Evolutionary conservation across 1,140 invertebrate genomes (phyloP).

Genomic region (Drosophila ohnishii): DNA sequence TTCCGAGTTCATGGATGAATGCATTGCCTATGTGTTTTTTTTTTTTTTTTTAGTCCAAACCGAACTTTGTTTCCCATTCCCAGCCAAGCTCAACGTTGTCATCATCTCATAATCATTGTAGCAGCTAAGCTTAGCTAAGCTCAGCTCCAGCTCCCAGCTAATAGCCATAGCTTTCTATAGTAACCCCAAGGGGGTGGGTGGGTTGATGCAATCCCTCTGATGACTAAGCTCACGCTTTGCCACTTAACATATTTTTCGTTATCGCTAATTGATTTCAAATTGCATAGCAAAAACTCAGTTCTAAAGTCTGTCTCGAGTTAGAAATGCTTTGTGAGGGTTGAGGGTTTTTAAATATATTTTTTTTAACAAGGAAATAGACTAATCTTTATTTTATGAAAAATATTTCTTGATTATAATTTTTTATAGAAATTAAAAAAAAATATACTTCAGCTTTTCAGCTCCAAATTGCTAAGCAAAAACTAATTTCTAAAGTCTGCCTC

Average conservation of each 20-base stretch:
- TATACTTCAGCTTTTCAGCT: not conserved
- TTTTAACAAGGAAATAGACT: no score
- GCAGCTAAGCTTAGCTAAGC: not conserved
- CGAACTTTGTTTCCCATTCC: not conserved
- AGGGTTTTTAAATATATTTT: no score
- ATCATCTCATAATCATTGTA: not conserved
- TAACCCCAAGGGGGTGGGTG: not conserved
- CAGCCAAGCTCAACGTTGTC: slow-evolving; percentile 8
- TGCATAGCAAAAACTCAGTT: slow-evolving; percentile 9
- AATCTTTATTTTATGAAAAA: no score
- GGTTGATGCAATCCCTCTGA: slow-evolving; percentile 28
- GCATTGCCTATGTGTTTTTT: not conserved
- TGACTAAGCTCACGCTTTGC: slow-evolving; percentile 41
- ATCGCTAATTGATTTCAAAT: slow-evolving; percentile 44
- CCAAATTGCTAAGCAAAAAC: slow-evolving; percentile 20
- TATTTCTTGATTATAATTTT: no score
- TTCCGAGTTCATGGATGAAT: slow-evolving; percentile 14
- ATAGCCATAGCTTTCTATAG: not conserved
- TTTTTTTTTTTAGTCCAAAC: not conserved
- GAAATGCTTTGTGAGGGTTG: no score
- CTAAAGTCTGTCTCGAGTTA: not conserved
- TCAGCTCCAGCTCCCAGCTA: not conserved
- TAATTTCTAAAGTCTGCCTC: not conserved
- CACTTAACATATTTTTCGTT: slow-evolving; percentile 32
- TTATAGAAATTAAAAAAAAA: no score